Conservation (phyloP, 2,113 vertebrate species). For the Phoenicopterus ruber region DNA sequence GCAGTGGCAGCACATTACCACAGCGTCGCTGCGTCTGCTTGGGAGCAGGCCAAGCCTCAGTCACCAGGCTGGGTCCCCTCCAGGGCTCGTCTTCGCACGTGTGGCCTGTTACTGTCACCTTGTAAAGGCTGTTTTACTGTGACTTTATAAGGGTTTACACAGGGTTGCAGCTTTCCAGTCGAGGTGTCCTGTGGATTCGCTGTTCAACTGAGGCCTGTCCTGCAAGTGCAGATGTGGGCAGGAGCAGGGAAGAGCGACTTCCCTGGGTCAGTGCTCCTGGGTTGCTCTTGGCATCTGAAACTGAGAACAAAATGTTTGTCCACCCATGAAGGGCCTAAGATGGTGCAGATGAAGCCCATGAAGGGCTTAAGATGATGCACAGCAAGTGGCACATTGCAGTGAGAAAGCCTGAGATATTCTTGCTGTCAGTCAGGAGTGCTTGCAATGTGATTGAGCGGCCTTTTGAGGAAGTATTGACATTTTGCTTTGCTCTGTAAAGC, state of each 20-base stretch:
- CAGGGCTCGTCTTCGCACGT: rapidly evolving
- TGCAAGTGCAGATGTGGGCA: rapidly evolving
- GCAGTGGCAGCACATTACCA: not conserved
- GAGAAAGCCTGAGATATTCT: not conserved
- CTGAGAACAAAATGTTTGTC: not conserved
- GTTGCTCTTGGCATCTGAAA: not conserved
- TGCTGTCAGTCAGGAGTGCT: not conserved
- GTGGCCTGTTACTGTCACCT: rapidly evolving
- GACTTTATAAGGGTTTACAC: no score
- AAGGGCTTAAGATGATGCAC: not conserved
- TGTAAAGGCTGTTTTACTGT: not conserved
- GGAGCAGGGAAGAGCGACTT: rapidly evolving
- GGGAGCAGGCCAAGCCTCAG: no score
- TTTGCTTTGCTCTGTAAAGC: not conserved
- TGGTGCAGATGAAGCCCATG: not conserved
- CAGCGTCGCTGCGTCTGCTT: no score
- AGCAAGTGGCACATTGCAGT: rapidly evolving
- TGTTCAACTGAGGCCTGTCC: no score
- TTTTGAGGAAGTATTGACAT: not conserved
- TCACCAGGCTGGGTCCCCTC: no score
- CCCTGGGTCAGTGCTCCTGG: rapidly evolving
- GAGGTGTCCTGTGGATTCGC: no score
- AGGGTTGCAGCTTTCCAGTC: not conserved
- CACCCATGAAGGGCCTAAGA: not conserved
- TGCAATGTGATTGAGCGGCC: not conserved